Base-by-base conservation (phyloP, 2,797 vertebrate genomes). In the Aeoliscus strigatus region DNA sequence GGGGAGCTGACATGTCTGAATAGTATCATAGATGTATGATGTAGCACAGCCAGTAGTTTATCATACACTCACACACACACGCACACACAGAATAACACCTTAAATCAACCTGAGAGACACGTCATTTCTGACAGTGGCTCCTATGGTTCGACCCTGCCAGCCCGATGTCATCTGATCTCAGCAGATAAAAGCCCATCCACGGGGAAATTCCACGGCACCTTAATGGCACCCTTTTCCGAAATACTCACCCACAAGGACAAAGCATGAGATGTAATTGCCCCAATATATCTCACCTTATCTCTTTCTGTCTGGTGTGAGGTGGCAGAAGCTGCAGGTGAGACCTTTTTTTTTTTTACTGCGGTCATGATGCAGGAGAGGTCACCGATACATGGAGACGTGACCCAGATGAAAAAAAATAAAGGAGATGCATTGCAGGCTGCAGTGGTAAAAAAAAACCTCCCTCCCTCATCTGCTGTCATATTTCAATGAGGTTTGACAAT, bases 51-150 rank as follows among this genome's bases (percentile, higher is more conserved):
- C 64, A 27, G 43, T 69, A 60, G 47, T 84, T 86, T 76, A 84
- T 86, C 64, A 61, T 69, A 40, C 31, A 40, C 61, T 59, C 69
- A 77, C 71, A n/a, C n/a, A n/a, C n/a, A n/a, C n/a, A n/a, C n/a
- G n/a, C 66, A 44, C 59, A 37, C 33, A 45, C 52, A 57, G 51
- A 80, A 83, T 79, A 79, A 80, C 75, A 66, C 69, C 61, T 71
- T 88, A 79, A 84, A 87, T 88, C 85, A 85, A 66, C 36, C 42
- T 48, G 41, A 80, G 66, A 73, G 64, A 60, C 58, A 12, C 62
- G 81, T 71, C 70, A 59, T 67, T 52, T 42, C 55, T 60, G 68
- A 67, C 63, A 14, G 43, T 17, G 25, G 30, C 55, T 64, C 64
- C 65, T 13, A 21, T 36, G 28, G 61, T 53, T 63, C 41, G 5